phyloP scores from a whole-genome alignment of 2,113 vertebrate genomes.

The Aphelocoma coerulescens region DNA sequence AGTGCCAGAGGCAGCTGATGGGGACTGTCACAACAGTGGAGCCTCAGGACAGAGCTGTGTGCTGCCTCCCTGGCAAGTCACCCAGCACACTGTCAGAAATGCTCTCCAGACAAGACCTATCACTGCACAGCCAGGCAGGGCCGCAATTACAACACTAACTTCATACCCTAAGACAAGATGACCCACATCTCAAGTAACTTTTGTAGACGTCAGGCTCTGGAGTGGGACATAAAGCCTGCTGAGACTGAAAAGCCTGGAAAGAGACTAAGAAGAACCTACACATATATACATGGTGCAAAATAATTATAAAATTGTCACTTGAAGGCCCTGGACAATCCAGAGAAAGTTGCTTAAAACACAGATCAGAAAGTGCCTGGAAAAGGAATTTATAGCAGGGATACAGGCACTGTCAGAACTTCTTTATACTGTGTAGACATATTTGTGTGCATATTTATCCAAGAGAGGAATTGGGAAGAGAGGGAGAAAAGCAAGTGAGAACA shows the following conservation, averaged over 20 bases:
- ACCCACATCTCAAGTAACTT: background rate
- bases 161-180: background rate
- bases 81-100: background rate
- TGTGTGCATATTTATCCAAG: background rate
- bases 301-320: background rate
- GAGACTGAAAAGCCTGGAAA: background rate
- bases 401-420: background rate
- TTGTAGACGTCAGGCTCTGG: background rate
- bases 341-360: background rate
- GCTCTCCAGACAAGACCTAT: background rate
- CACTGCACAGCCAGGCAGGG: background rate
- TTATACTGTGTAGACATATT: background rate
- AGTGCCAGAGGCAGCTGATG: background rate
- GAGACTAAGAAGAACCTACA: background rate
- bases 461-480: background rate
- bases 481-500: background rate
- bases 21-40: background rate
- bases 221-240: background rate
- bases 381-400: background rate
- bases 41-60: background rate
- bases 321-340: background rate
- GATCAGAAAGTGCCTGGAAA: background rate
- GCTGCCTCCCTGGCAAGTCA: background rate
- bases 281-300: background rate
- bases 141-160: background rate